Evolutionary conservation across 2,113 vertebrate genomes (phyloP).

Genomic region (Castor canadensis): DNA sequence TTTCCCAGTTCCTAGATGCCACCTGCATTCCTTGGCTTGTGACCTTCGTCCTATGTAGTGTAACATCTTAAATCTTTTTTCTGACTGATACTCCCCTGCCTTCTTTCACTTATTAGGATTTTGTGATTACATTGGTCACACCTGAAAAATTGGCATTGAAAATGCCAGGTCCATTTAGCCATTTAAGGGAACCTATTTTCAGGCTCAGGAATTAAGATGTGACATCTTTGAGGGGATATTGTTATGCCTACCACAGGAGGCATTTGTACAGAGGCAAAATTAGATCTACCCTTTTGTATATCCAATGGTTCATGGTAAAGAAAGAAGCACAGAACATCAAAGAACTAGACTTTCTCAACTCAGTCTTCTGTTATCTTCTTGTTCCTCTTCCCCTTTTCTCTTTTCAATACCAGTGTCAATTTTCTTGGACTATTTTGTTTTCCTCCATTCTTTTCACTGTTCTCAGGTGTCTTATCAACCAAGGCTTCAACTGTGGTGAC

Average conservation of each 20-base stretch:
- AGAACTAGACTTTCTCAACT: neutral
- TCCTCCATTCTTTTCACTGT: neutral
- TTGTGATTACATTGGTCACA: neutral
- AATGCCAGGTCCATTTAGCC: neutral
- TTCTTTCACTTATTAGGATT: neutral
- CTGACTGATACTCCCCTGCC: neutral
- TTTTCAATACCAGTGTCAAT: neutral
- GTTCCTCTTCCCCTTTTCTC: neutral
- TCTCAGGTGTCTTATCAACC: constrained; percentile 28
- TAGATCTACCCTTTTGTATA: neutral
- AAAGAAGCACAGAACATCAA: neutral
- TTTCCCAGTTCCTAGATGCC: neutral
- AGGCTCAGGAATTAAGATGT: neutral
- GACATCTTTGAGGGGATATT: neutral
- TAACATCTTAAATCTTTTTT: neutral
- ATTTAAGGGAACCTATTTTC: neutral
- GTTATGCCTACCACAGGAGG: neutral
- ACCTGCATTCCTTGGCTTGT: neutral
- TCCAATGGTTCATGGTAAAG: neutral
- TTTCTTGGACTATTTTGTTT: neutral
- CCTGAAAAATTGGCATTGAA: neutral
- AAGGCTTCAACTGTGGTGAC: neutral
- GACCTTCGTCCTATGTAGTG: neutral
- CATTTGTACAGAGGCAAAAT: neutral
- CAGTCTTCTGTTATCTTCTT: neutral